A percentile compares a stretch with the other conserved stretches of the same genome.
These are phyloP conservation scores for Caenorhabditis doughertyi DNA, from an alignment of 2,888 invertebrate species.

Conservation along the genomic window DNA sequence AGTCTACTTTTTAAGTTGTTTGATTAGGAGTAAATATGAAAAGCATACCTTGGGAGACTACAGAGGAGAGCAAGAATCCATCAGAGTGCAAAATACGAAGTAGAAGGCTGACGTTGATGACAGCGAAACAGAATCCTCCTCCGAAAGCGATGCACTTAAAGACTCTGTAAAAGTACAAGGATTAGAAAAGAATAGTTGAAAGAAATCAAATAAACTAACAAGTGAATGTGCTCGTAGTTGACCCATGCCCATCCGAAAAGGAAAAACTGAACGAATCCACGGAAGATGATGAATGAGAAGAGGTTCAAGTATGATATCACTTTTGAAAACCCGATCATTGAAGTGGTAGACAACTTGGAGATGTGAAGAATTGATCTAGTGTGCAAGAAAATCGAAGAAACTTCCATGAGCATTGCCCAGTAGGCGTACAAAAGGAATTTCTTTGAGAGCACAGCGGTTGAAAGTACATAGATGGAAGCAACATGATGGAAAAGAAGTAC, in stretches of 20 bases:
- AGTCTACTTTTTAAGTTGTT: no score
- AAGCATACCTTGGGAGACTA: slow-evolving; percentile 61
- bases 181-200: neutral
- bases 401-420: slow-evolving; percentile 74
- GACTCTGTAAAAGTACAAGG: slow-evolving; percentile 50
- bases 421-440: slow-evolving; percentile 73
- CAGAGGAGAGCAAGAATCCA: slow-evolving; percentile 67
- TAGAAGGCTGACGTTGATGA: slow-evolving; percentile 70
- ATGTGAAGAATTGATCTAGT: slow-evolving; percentile 69
- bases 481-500: slow-evolving; percentile 72
- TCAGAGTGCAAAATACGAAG: slow-evolving; percentile 70
- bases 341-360: slow-evolving; percentile 65
- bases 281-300: slow-evolving; percentile 69
- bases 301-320: slow-evolving; percentile 64
- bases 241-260: slow-evolving; percentile 69
- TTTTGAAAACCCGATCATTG: slow-evolving; percentile 69
- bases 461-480: slow-evolving; percentile 69
- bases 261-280: slow-evolving; percentile 70
- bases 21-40: no score
- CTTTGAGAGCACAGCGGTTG: slow-evolving; percentile 66
- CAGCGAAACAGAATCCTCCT: slow-evolving; percentile 65
- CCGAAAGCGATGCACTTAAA: slow-evolving; percentile 67
- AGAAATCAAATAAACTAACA: slow-evolving; percentile 50
- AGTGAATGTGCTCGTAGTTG: slow-evolving; percentile 70
- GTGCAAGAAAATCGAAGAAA: slow-evolving; percentile 71